phyloP scores from a whole-genome alignment of 2,797 vertebrate species.

The Amblyopsis hoosieri region DNA sequence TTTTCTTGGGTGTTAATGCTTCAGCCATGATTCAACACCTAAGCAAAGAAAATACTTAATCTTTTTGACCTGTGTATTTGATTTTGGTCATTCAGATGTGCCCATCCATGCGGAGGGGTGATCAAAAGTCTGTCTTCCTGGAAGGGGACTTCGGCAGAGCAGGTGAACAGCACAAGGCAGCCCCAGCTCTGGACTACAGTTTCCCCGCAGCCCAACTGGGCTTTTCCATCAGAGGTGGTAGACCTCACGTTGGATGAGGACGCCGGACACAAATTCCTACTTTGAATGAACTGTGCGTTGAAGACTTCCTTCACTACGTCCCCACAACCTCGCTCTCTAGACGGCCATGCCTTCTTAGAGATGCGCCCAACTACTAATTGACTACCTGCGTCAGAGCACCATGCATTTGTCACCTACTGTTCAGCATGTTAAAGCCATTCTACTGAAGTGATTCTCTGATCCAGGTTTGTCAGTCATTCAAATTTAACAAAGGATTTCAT shows the following conservation, averaged over 20 bases:
- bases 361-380: slow-evolving; percentile 55
- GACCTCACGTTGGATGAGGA: slow-evolving; percentile 98
- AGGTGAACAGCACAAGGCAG: slow-evolving; percentile 80
- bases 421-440: slow-evolving; percentile 68
- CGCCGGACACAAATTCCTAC: slow-evolving; percentile 90
- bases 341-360: slow-evolving; percentile 66
- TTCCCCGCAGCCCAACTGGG: slow-evolving; percentile 89
- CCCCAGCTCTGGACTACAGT: slow-evolving; percentile 89
- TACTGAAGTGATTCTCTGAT: slow-evolving; percentile 56
- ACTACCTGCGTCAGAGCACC: slow-evolving; percentile 58
- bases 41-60: neutral
- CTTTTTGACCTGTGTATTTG: slow-evolving; percentile 1
- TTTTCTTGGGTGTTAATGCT: neutral
- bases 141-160: slow-evolving; percentile 84
- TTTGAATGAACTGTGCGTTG: slow-evolving; percentile 79
- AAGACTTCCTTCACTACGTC: slow-evolving; percentile 65
- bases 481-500: slow-evolving; percentile 3
- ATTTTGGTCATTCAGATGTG: slow-evolving; percentile 73
- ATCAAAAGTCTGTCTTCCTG: slow-evolving; percentile 95
- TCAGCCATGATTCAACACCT: neutral
- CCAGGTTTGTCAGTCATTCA: slow-evolving; percentile 31
- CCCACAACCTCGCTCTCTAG: slow-evolving; percentile 55
- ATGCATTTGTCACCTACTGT: slow-evolving; percentile 65
- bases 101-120: slow-evolving; percentile 92
- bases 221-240: slow-evolving; percentile 92